Evolutionary conservation across 2,888 invertebrate genomes (phyloP).

Genomic region (Drepana falcataria): DNA sequence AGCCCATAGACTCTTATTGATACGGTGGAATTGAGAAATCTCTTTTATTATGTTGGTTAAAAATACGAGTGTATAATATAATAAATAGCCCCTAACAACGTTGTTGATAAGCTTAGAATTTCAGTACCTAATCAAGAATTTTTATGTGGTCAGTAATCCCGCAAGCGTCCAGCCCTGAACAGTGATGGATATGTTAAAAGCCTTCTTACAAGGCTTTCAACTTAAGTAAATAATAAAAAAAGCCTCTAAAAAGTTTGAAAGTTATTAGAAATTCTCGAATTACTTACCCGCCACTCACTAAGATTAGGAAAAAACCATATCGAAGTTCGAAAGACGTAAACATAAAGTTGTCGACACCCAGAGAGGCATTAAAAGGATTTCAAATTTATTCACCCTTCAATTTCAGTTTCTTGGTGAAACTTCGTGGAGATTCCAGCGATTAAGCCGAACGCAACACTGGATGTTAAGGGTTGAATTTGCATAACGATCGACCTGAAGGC

Average conservation of each 20-base stretch:
- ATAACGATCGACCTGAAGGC: constrained; percentile 52
- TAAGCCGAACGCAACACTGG: constrained; percentile 60
- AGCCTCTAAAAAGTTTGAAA: constrained; percentile 28
- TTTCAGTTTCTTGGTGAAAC: constrained; percentile 56
- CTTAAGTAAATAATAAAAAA: constrained; percentile 32
- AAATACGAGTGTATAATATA: too few species aligned
- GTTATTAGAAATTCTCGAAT: constrained; percentile 35
- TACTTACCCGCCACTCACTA: constrained; percentile 37
- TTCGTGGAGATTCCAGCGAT: constrained; percentile 66
- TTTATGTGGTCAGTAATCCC: too few species aligned
- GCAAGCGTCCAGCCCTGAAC: too few species aligned
- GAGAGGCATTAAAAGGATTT: constrained; percentile 69
- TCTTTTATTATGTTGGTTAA: too few species aligned
- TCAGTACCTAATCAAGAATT: too few species aligned
- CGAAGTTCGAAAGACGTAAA: constrained; percentile 35
- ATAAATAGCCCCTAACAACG: too few species aligned
- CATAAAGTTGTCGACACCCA: constrained; percentile 64
- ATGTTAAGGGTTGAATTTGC: constrained; percentile 74
- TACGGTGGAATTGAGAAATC: too few species aligned
- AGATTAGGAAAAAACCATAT: constrained; percentile 48
- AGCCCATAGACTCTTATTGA: too few species aligned
- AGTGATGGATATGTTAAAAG: constrained; percentile 13
- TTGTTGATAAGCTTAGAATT: too few species aligned
- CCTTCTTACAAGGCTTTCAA: constrained; percentile 24
- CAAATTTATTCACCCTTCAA: constrained; percentile 77